A percentile compares a stretch with the other conserved stretches of the same genome.
These are phyloP conservation scores for Nanorana parkeri DNA, from an alignment of 2,113 vertebrate species.

Conservation along the genomic window DNA sequence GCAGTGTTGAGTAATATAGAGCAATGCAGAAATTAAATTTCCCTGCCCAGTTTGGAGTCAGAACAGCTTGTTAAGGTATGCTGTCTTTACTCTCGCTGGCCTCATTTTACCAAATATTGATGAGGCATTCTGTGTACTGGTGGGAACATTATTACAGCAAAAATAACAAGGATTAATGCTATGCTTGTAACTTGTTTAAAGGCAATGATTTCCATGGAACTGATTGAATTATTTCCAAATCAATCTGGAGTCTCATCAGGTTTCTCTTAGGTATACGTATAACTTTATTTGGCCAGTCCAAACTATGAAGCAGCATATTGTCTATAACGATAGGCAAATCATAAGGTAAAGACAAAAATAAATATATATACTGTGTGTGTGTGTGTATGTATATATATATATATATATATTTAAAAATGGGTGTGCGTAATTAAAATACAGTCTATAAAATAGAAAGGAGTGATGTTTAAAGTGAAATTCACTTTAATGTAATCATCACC, in stretches of 20 bases:
- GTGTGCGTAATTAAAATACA: no score
- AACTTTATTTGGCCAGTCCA: slow-evolving; percentile 2
- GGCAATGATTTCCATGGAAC: not conserved
- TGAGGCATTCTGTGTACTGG: not conserved
- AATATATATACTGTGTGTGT: no score
- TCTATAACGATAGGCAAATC: not conserved
- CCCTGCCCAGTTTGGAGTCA: not conserved
- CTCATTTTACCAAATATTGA: not conserved
- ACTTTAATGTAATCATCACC: no score
- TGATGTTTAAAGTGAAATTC: no score
- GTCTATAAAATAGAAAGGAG: no score
- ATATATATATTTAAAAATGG: no score
- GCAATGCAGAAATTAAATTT: no score
- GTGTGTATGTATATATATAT: no score
- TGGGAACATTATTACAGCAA: not conserved
- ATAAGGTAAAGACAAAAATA: not conserved
- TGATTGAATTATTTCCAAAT: slow-evolving; percentile 14
- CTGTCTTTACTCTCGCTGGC: not conserved
- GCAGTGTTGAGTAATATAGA: no score
- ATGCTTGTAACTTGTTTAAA: slow-evolving; percentile 5
- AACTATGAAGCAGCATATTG: not conserved
- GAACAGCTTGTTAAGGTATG: not conserved
- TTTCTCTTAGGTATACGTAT: not conserved
- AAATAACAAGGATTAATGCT: slow-evolving; percentile 11
- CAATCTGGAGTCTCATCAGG: not conserved